Base-by-base conservation (phyloP, 2,888 invertebrate genomes). In the Ctena decussata region DNA sequence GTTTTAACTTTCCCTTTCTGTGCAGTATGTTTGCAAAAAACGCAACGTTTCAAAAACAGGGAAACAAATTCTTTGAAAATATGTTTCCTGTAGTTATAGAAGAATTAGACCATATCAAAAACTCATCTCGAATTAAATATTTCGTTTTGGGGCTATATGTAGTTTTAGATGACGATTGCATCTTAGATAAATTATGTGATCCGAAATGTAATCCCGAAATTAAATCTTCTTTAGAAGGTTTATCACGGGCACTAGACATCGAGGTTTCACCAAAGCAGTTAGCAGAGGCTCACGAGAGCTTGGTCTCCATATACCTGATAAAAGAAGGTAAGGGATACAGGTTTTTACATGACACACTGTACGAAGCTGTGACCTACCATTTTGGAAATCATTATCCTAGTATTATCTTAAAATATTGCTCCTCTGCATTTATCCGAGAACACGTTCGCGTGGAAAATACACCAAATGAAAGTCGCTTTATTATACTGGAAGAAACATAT, bases 301-400 rank as follows among this genome's bases (percentile, higher is more conserved):
- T 72, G 0, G 11, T 44, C 6, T 24, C n/a, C 21, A 44, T 72
- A 5, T 72, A 72, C 30, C 44, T 72, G 12, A 44, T 72, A 41
- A 2, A 24, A 41, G 72, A 72, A 41, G 72, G 44, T 27, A 27
- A 39, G 18, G 1, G 1, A 12, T 6, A 24, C 44, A 72, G 27
- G 27, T 72, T 72, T 72, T 27, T 72, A 27, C 72, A 72, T 44
- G 72, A 72, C 27, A 44, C 72, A 44, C 27, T 41, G 18, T 41
- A 24, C 27, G 72, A 72, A 44, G 72, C 72, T 1, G 44, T 44
- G 1, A 27, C 30, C 12, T 72, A 72, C 18, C 44, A 44, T 15
- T 72, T 72, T 44, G 72, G 72, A 5, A 41, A 44, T 2, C 0
- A 27, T 18, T 41, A 6, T 27, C 72, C 72, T 44, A 3, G 39